Base-by-base conservation (phyloP, 1,140 invertebrate species). In the Lerema accius region DNA sequence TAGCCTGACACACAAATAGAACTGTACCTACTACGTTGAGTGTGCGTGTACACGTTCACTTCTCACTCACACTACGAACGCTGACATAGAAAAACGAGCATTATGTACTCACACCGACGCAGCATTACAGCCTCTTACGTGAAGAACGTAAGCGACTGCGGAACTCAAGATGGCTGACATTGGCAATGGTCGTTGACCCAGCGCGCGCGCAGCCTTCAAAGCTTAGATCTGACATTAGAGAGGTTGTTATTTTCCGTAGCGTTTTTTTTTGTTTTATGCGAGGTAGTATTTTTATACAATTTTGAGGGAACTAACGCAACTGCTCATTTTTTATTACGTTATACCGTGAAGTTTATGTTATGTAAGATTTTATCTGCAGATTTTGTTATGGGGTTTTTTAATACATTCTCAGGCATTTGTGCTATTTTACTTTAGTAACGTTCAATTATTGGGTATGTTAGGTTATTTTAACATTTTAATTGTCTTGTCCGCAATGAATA, bases 81-180 rank as follows among this genome's bases (percentile, higher is more conserved):
- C 9, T 80, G 81, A 78, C 82, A 82, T 88, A 82, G 87, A 88
- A 88, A 88, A 88, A 88, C 79, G 74, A 87, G 68, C 85, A 86
- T 83, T 86, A 89, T 65, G 28, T 49, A 86, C 82, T 35, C 82
- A 88, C 85, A 90, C 85, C 66, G 69, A 63, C 71, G 60, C 66
- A 76, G 65, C 72, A 76, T 88, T 88, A 88, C 87, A 87, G 84
- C 83, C 80, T 88, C 85, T 88, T 90, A 88, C 85, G 87, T 87
- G 84, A 88, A 79, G 84, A 83, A 86, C 84, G 84, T 87, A 89
- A 89, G 84, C 86, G 79, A 82, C 73, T 83, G 85, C 86, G 86
- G 85, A 87, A 88, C 85, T 86, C 86, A 88, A 87, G 80, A 88
- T 90, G 84, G 86, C 86, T 90, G 86, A 90, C 86, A 89, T 90